Percentiles rank a stretch among this genome's conserved stretches.
Evolutionary conservation across 2,113 vertebrate genomes (phyloP).

Genomic region (Progne subis): DNA sequence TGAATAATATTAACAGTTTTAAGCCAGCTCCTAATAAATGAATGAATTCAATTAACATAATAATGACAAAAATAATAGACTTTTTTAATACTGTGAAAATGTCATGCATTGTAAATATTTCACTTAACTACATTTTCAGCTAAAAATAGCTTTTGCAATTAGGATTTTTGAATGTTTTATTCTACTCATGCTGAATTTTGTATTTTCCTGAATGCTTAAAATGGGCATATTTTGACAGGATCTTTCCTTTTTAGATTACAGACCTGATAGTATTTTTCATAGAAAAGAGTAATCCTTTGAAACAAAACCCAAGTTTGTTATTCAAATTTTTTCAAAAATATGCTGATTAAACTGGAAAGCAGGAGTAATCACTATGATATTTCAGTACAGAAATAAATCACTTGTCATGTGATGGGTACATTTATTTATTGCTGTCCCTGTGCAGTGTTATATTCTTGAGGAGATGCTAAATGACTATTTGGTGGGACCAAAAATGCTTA

Average conservation of each 20-base stretch:
- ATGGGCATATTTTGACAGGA: background rate
- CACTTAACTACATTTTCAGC: background rate
- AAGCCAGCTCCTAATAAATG: background rate
- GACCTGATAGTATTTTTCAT: background rate
- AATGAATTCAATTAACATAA: constrained; percentile 5
- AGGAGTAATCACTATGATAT: background rate
- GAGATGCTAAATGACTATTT: background rate
- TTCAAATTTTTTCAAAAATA: background rate
- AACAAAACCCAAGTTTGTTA: background rate
- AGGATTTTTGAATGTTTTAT: background rate
- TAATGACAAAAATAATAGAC: background rate
- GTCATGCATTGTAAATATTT: background rate
- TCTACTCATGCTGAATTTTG: background rate
- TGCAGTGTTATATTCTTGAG: background rate
- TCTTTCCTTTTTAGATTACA: background rate
- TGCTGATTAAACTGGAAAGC: background rate
- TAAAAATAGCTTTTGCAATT: constrained; percentile 13
- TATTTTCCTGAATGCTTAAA: background rate
- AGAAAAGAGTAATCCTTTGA: background rate
- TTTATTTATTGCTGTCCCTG: background rate
- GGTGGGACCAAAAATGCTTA: background rate
- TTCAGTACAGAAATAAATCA: background rate
- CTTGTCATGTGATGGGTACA: background rate
- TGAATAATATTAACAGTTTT: background rate
- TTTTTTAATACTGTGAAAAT: background rate